These are phyloP conservation scores for Aelia acuminata DNA, from an alignment of 2,888 invertebrate species.

Conservation along the genomic window DNA sequence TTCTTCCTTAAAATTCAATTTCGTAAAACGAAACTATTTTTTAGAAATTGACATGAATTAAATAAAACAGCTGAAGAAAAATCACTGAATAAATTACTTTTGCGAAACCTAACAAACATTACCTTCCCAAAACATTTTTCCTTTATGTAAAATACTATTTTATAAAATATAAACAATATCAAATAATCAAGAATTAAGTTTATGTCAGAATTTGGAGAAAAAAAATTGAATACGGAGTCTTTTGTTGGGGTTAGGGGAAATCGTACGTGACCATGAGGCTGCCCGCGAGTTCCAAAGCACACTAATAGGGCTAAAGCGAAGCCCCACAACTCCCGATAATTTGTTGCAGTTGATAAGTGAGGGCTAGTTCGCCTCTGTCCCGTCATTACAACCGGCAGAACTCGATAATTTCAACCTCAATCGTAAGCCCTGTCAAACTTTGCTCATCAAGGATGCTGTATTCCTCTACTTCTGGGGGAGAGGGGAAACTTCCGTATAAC, in stretches of 20 bases:
- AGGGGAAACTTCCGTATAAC: background rate
- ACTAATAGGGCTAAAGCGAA: background rate
- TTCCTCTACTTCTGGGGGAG: background rate
- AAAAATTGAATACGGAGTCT: background rate
- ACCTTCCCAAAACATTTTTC: too few relatives aligned
- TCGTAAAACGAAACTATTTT: too few relatives aligned
- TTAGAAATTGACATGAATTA: too few relatives aligned
- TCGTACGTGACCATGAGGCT: background rate
- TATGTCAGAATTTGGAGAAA: background rate
- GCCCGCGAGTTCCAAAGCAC: background rate
- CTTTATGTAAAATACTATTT: background rate
- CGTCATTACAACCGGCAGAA: too few relatives aligned
- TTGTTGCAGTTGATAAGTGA: conserved; percentile 34
- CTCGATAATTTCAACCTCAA: background rate
- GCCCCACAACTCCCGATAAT: background rate
- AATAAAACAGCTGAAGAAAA: too few relatives aligned
- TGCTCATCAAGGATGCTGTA: background rate
- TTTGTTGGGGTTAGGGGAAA: background rate
- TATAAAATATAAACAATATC: background rate
- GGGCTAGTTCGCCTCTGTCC: too few relatives aligned
- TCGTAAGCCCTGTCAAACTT: conserved; percentile 12
- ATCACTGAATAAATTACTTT: too few relatives aligned
- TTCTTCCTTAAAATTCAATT: too few relatives aligned
- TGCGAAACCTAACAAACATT: too few relatives aligned
- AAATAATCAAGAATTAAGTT: background rate